Conservation (phyloP, 2,888 invertebrate species). For the Zaprionus obscuricornis region DNA sequence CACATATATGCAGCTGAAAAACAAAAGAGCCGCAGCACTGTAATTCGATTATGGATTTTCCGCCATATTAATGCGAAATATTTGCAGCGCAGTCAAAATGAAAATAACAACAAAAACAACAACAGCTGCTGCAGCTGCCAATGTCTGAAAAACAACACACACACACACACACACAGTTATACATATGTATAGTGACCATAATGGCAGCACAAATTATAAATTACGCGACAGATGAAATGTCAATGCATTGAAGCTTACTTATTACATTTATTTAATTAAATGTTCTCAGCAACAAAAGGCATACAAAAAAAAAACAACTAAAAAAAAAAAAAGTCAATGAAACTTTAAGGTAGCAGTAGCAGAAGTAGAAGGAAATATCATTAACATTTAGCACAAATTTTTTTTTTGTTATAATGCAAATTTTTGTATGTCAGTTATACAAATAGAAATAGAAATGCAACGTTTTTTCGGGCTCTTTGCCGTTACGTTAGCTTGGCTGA, state of each 20-base stretch:
- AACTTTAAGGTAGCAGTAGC: slow-evolving; percentile 32
- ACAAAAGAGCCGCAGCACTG: slow-evolving; percentile 73
- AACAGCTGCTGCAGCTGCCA: slow-evolving; percentile 26
- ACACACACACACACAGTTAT: neutral
- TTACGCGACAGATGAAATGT: slow-evolving; percentile 78
- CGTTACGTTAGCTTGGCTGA: slow-evolving; percentile 50
- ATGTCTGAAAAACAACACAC: slow-evolving; percentile 23
- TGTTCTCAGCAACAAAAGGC: slow-evolving; percentile 31
- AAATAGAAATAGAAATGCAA: slow-evolving; percentile 75
- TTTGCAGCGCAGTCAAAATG: slow-evolving; percentile 70
- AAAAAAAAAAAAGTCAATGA: neutral
- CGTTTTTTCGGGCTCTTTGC: slow-evolving; percentile 33
- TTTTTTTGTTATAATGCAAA: slow-evolving; percentile 34
- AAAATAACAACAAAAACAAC: slow-evolving; percentile 44
- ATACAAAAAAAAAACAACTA: too few relatives aligned
- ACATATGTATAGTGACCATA: slow-evolving; percentile 42
- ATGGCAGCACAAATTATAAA: slow-evolving; percentile 77
- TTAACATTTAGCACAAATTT: slow-evolving; percentile 8
- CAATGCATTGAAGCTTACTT: slow-evolving; percentile 68
- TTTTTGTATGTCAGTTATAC: slow-evolving; percentile 60
- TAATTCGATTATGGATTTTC: slow-evolving; percentile 80
- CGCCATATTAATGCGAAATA: slow-evolving; percentile 79
- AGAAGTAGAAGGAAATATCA: too few relatives aligned
- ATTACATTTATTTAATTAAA: slow-evolving; percentile 78
- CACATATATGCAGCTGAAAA: slow-evolving; percentile 42